These are phyloP conservation scores for Pangasius sanitwongsei DNA, from an alignment of 2,797 vertebrate species.

Conservation along the genomic window DNA sequence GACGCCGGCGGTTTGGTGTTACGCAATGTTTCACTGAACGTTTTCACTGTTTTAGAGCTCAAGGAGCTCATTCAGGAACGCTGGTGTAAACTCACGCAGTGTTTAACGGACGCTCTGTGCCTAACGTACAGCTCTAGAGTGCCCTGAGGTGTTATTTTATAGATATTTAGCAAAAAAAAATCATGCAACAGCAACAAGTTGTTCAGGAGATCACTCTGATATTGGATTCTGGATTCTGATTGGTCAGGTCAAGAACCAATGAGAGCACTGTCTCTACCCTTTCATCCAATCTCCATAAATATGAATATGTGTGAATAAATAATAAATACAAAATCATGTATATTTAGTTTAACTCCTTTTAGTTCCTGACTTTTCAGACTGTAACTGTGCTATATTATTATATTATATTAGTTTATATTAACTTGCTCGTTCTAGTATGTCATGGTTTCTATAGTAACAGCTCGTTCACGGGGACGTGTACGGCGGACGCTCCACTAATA, in stretches of 20 bases:
- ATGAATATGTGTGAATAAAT: too few relatives aligned
- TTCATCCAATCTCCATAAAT: neutral
- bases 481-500: too few relatives aligned
- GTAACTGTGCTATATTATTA: neutral
- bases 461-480: neutral
- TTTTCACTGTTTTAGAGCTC: neutral
- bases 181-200: neutral
- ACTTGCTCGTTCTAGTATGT: neutral
- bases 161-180: neutral
- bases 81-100: neutral
- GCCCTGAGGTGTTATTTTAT: neutral
- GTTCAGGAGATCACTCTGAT: neutral
- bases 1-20: neutral
- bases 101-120: neutral
- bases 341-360: neutral
- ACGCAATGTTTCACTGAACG: neutral
- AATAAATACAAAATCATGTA: neutral
- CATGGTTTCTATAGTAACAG: neutral
- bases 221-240: neutral
- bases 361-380: neutral
- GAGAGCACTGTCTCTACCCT: neutral
- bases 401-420: neutral
- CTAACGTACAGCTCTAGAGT: neutral
- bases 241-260: neutral
- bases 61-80: constrained; percentile 11